Percentiles rank a stretch among this genome's conserved stretches.
Conservation (phyloP, 2,113 vertebrate genomes). For the Ailuropoda melanoleuca region DNA sequence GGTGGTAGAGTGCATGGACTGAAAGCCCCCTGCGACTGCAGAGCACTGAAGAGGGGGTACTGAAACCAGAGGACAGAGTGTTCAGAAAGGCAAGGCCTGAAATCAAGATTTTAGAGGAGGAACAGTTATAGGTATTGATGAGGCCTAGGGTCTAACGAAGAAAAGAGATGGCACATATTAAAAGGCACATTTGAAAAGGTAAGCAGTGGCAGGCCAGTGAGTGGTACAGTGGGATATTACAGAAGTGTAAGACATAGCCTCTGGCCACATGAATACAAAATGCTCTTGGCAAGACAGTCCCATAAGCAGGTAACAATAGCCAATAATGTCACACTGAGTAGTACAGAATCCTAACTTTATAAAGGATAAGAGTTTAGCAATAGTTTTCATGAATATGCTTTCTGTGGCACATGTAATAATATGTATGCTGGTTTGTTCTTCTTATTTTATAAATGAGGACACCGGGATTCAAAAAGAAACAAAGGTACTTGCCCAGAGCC, state of each 20-base stretch:
- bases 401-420: background rate
- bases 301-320: background rate
- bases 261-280: background rate
- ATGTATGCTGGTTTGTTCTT: background rate
- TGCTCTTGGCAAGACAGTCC: background rate
- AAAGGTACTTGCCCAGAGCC: background rate
- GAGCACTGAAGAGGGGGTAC: background rate
- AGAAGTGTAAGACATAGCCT: background rate
- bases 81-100: background rate
- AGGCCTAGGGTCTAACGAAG: background rate
- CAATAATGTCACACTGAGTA: background rate
- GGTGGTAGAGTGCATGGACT: background rate
- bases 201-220: background rate
- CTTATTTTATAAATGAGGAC: constrained; percentile 32
- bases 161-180: background rate
- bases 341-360: background rate
- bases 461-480: background rate
- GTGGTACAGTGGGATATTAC: fast-evolving
- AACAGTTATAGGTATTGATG: background rate
- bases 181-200: too few species aligned
- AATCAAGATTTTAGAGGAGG: background rate
- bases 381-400: background rate
- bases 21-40: background rate
- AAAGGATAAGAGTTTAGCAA: background rate
- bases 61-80: background rate